Evolutionary conservation across 1,140 invertebrate species (phyloP).

Genomic region (Sipha flava): DNA sequence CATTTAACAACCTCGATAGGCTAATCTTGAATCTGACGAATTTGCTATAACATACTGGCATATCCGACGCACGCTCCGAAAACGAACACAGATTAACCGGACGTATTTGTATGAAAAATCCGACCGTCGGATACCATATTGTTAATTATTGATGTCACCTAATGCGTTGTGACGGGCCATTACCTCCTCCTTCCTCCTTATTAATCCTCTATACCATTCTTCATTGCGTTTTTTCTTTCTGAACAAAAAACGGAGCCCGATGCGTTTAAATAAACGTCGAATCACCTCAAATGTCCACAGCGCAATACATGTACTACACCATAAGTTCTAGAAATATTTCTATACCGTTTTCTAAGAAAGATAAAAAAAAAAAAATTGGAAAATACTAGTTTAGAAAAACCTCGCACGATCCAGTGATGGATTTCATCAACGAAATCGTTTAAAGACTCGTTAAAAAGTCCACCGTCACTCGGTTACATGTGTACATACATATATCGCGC

Average conservation of each 20-base stretch:
- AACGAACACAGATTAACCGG: neutral
- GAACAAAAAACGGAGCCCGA: no score
- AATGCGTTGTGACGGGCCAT: neutral
- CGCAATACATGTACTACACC: no score
- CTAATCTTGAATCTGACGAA: neutral
- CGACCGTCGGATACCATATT: neutral
- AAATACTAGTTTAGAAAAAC: neutral
- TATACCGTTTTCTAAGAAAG: no score
- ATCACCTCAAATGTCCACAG: no score
- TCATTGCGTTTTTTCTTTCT: no score
- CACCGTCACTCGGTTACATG: neutral
- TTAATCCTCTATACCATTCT: no score
- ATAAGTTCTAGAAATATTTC: no score
- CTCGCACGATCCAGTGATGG: neutral
- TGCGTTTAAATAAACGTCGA: no score
- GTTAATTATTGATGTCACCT: conserved; percentile 12
- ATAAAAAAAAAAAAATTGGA: neutral
- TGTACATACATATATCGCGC: no score
- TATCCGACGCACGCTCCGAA: neutral
- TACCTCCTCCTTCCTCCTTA: no score
- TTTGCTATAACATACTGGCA: neutral
- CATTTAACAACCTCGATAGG: neutral
- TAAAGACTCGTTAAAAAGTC: neutral
- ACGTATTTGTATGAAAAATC: neutral
- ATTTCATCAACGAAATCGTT: neutral